Percentiles rank a stretch among this genome's conserved stretches.
These are phyloP conservation scores for Amiota communis DNA, from an alignment of 2,888 invertebrate species.

Conservation along the genomic window DNA sequence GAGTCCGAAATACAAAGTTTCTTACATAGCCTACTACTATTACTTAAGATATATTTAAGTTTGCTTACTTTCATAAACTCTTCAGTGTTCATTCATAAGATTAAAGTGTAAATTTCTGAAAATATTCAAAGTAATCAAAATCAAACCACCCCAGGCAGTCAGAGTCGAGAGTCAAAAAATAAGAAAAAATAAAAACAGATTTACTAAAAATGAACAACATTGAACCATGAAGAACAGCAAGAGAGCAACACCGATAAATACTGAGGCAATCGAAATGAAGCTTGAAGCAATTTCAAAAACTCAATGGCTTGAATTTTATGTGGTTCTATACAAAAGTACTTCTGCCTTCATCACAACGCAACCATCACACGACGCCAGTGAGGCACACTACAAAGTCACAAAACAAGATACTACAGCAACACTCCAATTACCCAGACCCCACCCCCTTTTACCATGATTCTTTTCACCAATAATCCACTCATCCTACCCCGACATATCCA, in stretches of 20 bases:
- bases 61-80: too few relatives aligned
- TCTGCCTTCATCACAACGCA: conserved; percentile 35
- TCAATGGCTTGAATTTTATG: conserved; percentile 69
- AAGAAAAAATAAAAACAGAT: neutral
- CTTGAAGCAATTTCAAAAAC: conserved; percentile 65
- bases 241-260: conserved; percentile 19
- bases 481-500: neutral
- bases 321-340: conserved; percentile 46
- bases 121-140: neutral
- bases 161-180: neutral
- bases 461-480: conserved; percentile 35
- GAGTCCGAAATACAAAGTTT: too few relatives aligned
- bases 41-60: too few relatives aligned
- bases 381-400: neutral
- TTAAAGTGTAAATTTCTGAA: too few relatives aligned
- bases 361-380: too few relatives aligned
- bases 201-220: neutral
- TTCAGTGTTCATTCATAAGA: too few relatives aligned
- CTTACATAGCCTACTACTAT: too few relatives aligned
- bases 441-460: too few relatives aligned
- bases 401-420: too few relatives aligned
- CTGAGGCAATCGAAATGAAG: conserved; percentile 55
- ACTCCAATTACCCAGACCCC: too few relatives aligned
- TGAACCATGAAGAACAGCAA: conserved; percentile 27
- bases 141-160: neutral